Evolutionary conservation across 2,113 vertebrate genomes (phyloP), one percentile per base, ranked within the genome.

Genomic region (Upupa epops): DNA sequence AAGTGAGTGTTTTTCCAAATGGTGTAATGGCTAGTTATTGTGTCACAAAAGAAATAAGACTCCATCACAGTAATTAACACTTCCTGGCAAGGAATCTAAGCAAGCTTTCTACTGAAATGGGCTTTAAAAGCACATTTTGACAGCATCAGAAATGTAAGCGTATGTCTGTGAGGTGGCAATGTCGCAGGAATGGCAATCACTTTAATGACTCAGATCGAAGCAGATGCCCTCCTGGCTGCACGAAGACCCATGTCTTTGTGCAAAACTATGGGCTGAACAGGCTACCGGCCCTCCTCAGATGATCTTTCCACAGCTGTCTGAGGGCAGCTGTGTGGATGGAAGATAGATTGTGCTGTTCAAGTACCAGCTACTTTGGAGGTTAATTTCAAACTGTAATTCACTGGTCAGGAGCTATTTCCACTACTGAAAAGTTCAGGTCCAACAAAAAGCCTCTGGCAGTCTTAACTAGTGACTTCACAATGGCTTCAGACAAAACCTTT

Each of bases 1-100:
- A 91, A 59, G 52, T 79, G 83, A 92, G 91, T 75, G 90, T 91
- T 96, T 93, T 85, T 93, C 74, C 92, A 92, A 91, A 77, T 76
- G 70, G 49, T 88, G 83, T 91, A 92, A 96, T 95, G 91, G 88
- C 94, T 96, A 90, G 90, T 75, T 96, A 87, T 34, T 80, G 72
- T 49, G 3, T 83, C 88, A 82, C 46, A 31, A 83, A 88, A 96
- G 93, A 94, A 75, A 93, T 91, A 90, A 94, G 86, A 94, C 60
- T 86, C 86, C 75, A 63, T 78, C 79, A 84, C 82, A 92, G 76
- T 93, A 93, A 95, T 96, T 96, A 96, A 96, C 88, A 88, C 94
- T 93, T 93, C 85, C 91, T 97, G 91, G 92, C 96, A 96, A 55
- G 73, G 58, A 82, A 65, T 58, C 52, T 36, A 40, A 91, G 78